Conservation (phyloP, 2,113 vertebrate species). For the Tyto alba region DNA sequence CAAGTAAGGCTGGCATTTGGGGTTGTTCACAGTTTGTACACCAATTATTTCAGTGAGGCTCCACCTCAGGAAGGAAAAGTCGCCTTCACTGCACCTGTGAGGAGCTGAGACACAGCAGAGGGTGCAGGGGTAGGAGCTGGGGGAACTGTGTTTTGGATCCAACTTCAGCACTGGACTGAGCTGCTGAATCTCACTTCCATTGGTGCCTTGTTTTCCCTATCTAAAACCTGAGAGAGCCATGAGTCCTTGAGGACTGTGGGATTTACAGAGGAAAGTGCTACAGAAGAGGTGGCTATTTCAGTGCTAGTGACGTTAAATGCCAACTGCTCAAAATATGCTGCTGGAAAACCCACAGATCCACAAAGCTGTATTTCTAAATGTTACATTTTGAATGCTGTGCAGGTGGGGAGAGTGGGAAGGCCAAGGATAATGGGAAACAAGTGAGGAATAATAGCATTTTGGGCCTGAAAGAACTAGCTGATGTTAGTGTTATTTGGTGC, state of each 20-base stretch:
- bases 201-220: not conserved
- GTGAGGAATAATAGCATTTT: not conserved
- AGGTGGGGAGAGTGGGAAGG: not conserved
- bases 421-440: not conserved
- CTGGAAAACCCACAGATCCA: not conserved
- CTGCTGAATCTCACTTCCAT: not conserved
- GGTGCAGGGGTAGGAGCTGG: not conserved
- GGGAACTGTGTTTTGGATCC: not conserved
- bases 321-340: not conserved
- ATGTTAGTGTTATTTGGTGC: not conserved
- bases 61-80: not conserved
- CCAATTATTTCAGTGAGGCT: not conserved
- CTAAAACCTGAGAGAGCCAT: not conserved
- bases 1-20: not conserved
- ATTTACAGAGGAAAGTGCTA: not conserved
- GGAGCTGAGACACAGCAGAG: rapidly evolving
- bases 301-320: not conserved
- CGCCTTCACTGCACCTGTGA: rapidly evolving
- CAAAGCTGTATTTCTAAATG: not conserved
- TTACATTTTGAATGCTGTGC: not conserved
- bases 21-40: not conserved
- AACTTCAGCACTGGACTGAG: rapidly evolving
- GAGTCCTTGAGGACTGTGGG: not conserved
- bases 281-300: not conserved
- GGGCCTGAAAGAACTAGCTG: not conserved